A percentile compares a stretch with the other conserved stretches of the same genome.
Evolutionary conservation across 2,113 vertebrate species (phyloP).

Genomic region (Albula glossodonta): DNA sequence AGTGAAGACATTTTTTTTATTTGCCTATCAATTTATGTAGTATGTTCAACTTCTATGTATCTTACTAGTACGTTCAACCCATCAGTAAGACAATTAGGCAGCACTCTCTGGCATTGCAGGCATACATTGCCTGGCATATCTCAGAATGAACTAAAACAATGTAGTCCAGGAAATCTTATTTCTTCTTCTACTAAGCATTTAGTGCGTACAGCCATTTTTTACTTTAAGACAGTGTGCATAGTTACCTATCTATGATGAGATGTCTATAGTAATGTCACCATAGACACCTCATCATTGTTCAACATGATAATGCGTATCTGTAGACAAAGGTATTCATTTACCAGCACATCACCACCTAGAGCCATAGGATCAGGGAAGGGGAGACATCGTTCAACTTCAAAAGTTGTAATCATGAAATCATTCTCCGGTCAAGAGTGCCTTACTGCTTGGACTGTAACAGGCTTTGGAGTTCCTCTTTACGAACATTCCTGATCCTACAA

Average conservation of each 20-base stretch:
- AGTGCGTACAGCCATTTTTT: constrained; percentile 31
- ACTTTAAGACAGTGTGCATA: background rate
- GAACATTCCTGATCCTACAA: constrained; percentile 55
- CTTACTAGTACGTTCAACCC: background rate
- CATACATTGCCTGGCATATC: background rate
- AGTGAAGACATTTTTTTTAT: background rate
- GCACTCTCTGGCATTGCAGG: background rate
- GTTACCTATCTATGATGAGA: background rate
- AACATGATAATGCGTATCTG: constrained; percentile 31
- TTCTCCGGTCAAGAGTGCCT: background rate
- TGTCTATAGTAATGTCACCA: background rate
- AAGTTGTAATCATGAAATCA: background rate
- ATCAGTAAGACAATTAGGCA: background rate
- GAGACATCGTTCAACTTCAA: constrained; percentile 18
- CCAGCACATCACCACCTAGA: constrained; percentile 15
- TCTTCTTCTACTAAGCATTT: constrained; percentile 48
- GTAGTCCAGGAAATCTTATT: constrained; percentile 38
- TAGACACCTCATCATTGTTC: constrained; percentile 22
- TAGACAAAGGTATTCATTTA: constrained; percentile 44
- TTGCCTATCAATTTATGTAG: too few relatives aligned
- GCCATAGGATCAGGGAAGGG: constrained; percentile 25
- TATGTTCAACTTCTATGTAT: too few relatives aligned
- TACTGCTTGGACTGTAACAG: background rate
- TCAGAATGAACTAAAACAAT: background rate
- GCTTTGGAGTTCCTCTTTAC: constrained; percentile 34